phyloP scores from a whole-genome alignment of 2,888 invertebrate species.

The Pachymerium ferrugineum region DNA sequence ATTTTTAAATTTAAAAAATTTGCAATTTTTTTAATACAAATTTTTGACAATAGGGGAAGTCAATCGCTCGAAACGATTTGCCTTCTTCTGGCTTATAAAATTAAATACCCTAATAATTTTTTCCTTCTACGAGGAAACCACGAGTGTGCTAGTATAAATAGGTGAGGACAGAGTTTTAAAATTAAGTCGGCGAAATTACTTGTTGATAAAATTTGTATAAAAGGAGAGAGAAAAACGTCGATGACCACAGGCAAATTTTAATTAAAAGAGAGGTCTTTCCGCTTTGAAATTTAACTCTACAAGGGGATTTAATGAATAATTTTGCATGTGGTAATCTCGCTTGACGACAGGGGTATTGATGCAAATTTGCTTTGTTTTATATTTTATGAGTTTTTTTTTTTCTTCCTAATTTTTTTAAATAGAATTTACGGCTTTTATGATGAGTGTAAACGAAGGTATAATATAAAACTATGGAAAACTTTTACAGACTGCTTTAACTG shows the following conservation, averaged over 20 bases:
- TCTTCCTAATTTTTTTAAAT: constrained; percentile 34
- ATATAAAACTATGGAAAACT: constrained; percentile 54
- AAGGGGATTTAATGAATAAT: no score
- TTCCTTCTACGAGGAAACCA: constrained; percentile 55
- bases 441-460: constrained; percentile 54
- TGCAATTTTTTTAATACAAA: not conserved
- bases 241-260: no score
- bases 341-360: no score
- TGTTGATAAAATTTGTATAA: not conserved
- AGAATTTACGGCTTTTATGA: constrained; percentile 57
- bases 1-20: not conserved
- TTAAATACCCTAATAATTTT: constrained; percentile 56
- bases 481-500: constrained; percentile 55
- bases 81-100: constrained; percentile 52
- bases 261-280: no score
- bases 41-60: constrained; percentile 47
- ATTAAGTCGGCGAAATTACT: not conserved
- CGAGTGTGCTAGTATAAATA: constrained; percentile 54
- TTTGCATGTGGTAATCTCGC: no score
- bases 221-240: no score
- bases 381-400: not conserved
- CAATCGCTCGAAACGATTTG: constrained; percentile 53
- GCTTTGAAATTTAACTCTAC: no score
- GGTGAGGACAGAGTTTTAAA: constrained; percentile 43
- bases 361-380: not conserved